These are phyloP conservation scores for Phasianus colchicus DNA, from an alignment of 2,113 vertebrate species.

Conservation along the genomic window DNA sequence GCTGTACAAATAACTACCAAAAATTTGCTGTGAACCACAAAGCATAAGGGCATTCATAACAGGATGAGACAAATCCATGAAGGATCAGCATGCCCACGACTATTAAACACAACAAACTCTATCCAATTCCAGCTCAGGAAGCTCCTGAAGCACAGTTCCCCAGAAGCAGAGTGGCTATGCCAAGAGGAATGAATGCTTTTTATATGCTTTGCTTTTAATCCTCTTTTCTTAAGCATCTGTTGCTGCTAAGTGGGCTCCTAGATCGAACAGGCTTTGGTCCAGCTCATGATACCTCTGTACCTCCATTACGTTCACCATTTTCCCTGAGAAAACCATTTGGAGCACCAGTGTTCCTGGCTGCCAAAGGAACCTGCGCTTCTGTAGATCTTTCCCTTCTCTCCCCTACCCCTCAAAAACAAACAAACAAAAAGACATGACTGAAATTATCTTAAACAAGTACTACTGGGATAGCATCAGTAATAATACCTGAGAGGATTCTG, in stretches of 20 bases:
- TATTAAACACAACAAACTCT: background rate
- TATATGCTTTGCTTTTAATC: constrained; percentile 49
- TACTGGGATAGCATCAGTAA: background rate
- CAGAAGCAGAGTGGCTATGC: constrained; percentile 10
- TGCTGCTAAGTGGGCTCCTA: constrained; percentile 12
- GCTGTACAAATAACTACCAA: background rate
- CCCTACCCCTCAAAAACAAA: background rate
- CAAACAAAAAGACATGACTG: background rate
- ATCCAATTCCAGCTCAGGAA: background rate
- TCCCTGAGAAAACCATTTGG: constrained; percentile 7
- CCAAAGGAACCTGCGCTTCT: background rate
- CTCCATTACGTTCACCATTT: constrained; percentile 18
- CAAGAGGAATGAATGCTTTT: constrained; percentile 37
- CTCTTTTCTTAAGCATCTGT: constrained; percentile 61
- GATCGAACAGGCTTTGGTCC: constrained; percentile 47
- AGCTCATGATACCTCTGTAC: background rate
- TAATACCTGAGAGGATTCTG: background rate
- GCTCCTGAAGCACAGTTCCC: constrained; percentile 11
- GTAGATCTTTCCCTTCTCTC: background rate
- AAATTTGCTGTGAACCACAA: accelerated
- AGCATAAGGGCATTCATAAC: background rate
- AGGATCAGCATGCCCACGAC: background rate
- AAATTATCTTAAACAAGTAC: background rate
- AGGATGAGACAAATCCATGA: background rate
- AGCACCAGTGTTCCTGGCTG: background rate